phyloP scores from a whole-genome alignment of 2,113 vertebrate species.

The Apteryx mantelli region DNA sequence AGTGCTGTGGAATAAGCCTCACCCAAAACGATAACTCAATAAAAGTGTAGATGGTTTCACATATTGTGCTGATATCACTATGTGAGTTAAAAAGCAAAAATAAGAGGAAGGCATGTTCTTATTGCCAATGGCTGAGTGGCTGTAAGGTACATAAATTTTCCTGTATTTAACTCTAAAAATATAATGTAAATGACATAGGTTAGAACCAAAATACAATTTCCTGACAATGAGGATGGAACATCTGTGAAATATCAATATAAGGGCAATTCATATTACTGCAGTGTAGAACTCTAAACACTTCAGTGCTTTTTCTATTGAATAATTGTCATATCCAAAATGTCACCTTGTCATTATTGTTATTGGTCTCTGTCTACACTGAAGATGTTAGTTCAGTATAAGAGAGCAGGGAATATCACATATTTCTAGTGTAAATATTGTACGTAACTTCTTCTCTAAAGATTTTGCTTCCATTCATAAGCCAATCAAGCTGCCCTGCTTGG shows the following conservation, averaged over 20 bases:
- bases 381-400: neutral
- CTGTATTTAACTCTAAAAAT: neutral
- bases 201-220: neutral
- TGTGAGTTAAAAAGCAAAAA: rapidly evolving
- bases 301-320: neutral
- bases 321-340: neutral
- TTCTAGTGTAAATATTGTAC: neutral
- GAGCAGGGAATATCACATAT: neutral
- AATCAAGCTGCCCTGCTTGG: neutral
- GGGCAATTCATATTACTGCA: neutral
- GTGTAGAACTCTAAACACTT: neutral
- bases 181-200: neutral
- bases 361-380: neutral
- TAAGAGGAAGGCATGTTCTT: neutral
- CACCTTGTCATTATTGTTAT: neutral
- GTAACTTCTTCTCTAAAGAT: neutral
- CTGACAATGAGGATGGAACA: neutral
- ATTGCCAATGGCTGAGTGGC: neutral
- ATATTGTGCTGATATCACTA: neutral
- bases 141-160: neutral
- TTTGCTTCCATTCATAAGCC: neutral
- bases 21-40: neutral
- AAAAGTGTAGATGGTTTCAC: neutral
- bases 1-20: neutral
- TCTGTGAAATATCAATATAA: neutral